Evolutionary conservation across 2,113 vertebrate species (phyloP).

Genomic region (Lepisosteus oculatus): DNA sequence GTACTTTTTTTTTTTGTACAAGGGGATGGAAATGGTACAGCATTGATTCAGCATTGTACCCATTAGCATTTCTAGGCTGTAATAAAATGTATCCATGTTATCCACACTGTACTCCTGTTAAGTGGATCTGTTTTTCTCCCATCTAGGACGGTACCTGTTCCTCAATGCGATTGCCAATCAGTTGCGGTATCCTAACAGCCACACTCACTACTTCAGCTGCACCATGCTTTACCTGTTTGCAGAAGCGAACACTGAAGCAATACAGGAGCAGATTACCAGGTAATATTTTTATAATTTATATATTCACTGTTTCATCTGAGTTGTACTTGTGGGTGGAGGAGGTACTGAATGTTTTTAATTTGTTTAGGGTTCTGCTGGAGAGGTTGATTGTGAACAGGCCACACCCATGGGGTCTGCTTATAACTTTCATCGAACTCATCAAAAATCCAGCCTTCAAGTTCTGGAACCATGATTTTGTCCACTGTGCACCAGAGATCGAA

Average conservation of each 20-base stretch:
- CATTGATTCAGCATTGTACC: too few species aligned
- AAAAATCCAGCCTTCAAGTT: conserved; percentile 99
- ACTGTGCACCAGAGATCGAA: conserved; percentile 98
- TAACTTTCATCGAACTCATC: conserved; percentile 98
- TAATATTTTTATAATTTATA: conserved; percentile 12
- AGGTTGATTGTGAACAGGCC: conserved; percentile 98
- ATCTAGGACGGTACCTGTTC: conserved; percentile 92
- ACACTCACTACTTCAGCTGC: conserved; percentile 99
- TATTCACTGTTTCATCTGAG: background rate
- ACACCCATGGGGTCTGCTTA: conserved; percentile 97
- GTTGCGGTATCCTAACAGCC: conserved; percentile 96
- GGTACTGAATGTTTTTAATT: background rate
- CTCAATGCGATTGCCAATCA: conserved; percentile 97
- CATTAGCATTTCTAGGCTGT: too few species aligned
- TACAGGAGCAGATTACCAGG: conserved; percentile 98
- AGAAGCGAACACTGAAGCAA: conserved; percentile 96
- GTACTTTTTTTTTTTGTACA: too few species aligned
- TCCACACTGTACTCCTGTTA: too few species aligned
- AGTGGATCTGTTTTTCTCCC: background rate
- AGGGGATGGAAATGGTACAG: too few species aligned
- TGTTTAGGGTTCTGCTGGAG: conserved; percentile 88
- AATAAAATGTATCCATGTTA: too few species aligned
- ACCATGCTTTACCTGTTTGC: conserved; percentile 98
- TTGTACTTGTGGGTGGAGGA: background rate
- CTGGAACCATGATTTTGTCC: conserved; percentile 99